Evolutionary conservation across 2,113 vertebrate genomes (phyloP).

Genomic region (Muntiacus muntjak): DNA sequence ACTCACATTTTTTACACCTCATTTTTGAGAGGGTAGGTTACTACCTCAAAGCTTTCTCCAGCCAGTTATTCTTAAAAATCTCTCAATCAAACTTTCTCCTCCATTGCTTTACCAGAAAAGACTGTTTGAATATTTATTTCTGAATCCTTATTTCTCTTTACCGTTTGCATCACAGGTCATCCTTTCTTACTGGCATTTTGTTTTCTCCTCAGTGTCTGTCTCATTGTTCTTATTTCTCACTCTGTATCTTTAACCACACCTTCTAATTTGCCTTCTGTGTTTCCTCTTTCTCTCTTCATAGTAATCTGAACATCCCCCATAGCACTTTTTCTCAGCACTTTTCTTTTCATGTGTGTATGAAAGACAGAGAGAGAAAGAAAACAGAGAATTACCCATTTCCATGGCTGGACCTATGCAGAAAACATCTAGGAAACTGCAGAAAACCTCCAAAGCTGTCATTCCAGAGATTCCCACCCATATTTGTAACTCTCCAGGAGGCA

Average conservation of each 20-base stretch:
- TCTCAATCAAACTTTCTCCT: neutral
- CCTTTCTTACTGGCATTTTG: neutral
- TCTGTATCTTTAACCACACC: neutral
- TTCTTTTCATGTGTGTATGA: neutral
- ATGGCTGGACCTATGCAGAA: neutral
- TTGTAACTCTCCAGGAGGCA: neutral
- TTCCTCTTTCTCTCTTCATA: neutral
- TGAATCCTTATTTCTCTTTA: neutral
- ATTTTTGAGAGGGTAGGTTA: neutral
- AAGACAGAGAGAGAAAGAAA: neutral
- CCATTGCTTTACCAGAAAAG: neutral
- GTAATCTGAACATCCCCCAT: neutral
- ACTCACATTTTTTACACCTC: neutral
- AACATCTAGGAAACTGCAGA: neutral
- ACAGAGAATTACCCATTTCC: neutral
- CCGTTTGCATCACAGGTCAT: fast-evolving
- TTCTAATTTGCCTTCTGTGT: neutral
- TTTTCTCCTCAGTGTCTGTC: neutral
- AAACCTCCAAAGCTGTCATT: neutral
- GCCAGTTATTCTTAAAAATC: neutral
- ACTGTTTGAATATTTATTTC: neutral
- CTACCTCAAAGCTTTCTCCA: neutral
- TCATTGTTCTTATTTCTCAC: neutral
- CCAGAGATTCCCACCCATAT: neutral
- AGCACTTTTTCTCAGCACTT: neutral